Base-by-base conservation (phyloP, 2,888 invertebrate species). In the Meganola albula region DNA sequence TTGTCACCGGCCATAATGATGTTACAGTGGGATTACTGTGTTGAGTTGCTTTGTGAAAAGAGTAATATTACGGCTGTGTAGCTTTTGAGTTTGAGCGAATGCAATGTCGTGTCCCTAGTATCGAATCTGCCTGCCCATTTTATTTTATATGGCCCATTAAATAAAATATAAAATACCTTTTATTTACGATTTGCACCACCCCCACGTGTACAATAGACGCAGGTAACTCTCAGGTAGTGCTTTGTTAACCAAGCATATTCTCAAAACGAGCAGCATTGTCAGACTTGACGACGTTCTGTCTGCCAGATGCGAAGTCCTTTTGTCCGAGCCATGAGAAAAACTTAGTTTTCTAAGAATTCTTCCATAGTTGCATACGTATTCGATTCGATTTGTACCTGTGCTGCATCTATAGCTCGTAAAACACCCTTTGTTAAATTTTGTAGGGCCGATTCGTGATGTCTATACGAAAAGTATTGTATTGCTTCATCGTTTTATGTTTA, bases 221-320 rank as follows among this genome's bases (percentile, higher is more conserved):
- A 70, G 71, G 70, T 67, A 66, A 39, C 33, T 35, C 28, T 49
- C 70, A 70, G 72, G 72, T 71, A 72, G 58, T 43, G 42, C 45
- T 53, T 58, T 58, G 50, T 49, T 22, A 20, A 14, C 44, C 32
- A 44, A 48, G 48, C 41, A 34, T 34, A 30, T 49, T 52, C 48
- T 44, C 40, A 37, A 55, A 45, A 45, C 44, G 48, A 23, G 16
- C 36, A 43, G 39, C 41, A 39, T 13, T 13, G 40, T 40, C 56
- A 45, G 43, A 43, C 34, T 43, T 53, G 76, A 72, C 78, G 80
- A 76, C 82, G 66, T 60, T 39, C 45, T 64, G 82, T 82, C 82
- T 82, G 69, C 68, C 79, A 79, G 79, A 79, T 79, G 73, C 65
- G 58, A 44, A 42, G 39, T 26, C 22, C 58, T 50, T 63, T 76